Base-by-base conservation (phyloP, 2,888 invertebrate genomes). In the Steinernema hermaphroditum region DNA sequence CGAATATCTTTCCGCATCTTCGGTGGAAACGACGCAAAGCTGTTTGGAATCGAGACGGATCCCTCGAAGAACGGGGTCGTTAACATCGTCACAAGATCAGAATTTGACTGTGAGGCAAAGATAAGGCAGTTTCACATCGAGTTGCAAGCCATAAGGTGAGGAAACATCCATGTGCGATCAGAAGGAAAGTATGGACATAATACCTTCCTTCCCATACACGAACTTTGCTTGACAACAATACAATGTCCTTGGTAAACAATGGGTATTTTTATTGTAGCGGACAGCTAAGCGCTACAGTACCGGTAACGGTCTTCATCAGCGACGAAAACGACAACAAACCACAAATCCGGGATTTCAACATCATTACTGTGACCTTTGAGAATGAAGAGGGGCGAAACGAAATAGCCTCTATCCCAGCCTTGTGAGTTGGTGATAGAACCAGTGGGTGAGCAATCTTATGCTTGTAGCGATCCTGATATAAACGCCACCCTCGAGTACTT, bases 1-100 rank as follows among this genome's bases (percentile, higher is more conserved):
- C 91, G 92, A 0, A 93, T 97, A 0, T 93, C 94, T 83, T 98
- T 97, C 87, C 93, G 94, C 12, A 94, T 98, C 49, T 94, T 94
- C 84, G 95, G 92, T 9, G 95, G 94, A 0, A 92, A 0, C 90
- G 93, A 70, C 92, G 93, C 75, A 75, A 86, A 75, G 77, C 85
- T 81, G 75, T 87, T 86, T 62, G 86, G 83, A 68, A 79, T 85
- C 68, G 85, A 83, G 50, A 68, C 72, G 27, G 77, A 75, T 41
- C 32, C 29, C 2, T 41, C 57, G 32, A 68, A 76, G 50, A 74
- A 72, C 68, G 83, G 81, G 54, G 81, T 81, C 16, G 87, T 88
- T 2, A 94, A 95, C 0, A 93, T 94, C 86, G 89, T 97, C 1
- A 94, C 94, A 0, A 91, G 93, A 89, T 92, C 93, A 0, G 94